These are phyloP conservation scores for Luperina nickerlii DNA, from an alignment of 2,888 invertebrate species.

Conservation along the genomic window DNA sequence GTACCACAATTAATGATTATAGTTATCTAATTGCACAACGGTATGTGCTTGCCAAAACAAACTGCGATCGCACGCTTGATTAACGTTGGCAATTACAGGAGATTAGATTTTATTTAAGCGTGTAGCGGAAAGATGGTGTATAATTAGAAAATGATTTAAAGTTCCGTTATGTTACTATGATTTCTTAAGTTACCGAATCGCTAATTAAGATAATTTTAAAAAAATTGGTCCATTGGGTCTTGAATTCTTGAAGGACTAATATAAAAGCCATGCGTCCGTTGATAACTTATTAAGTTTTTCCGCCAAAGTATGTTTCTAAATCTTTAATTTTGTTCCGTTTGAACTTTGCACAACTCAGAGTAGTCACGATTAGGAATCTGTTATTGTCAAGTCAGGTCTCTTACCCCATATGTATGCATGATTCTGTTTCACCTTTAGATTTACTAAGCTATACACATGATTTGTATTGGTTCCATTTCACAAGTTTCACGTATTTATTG, in stretches of 20 bases:
- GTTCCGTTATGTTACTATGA: conserved; percentile 9
- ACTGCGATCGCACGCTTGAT: conserved; percentile 42
- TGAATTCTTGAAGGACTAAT: not conserved
- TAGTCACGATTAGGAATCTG: conserved; percentile 49
- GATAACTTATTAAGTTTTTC: not conserved
- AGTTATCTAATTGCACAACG: conserved; percentile 53
- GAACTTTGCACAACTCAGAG: conserved; percentile 27
- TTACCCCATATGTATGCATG: conserved; percentile 36
- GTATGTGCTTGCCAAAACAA: conserved; percentile 48
- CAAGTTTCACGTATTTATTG: conserved; percentile 32
- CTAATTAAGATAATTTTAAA: not conserved
- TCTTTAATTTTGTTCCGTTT: conserved; percentile 26
- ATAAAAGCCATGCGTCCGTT: not conserved
- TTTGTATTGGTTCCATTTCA: conserved; percentile 43
- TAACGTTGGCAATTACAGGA: conserved; percentile 38
- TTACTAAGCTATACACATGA: conserved; percentile 27
- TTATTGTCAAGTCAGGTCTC: conserved; percentile 41
- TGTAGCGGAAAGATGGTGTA: conserved; percentile 2
- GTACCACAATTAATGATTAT: conserved; percentile 45
- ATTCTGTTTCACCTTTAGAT: conserved; percentile 55
- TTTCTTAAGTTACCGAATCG: not conserved
- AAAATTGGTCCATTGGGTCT: not conserved
- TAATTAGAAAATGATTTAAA: conserved; percentile 6
- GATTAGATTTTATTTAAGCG: conserved; percentile 29
- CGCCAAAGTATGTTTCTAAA: not conserved